A percentile compares a stretch with the other conserved stretches of the same genome.
Evolutionary conservation across 2,113 vertebrate genomes (phyloP).

Genomic region (Odontesthes bonariensis): DNA sequence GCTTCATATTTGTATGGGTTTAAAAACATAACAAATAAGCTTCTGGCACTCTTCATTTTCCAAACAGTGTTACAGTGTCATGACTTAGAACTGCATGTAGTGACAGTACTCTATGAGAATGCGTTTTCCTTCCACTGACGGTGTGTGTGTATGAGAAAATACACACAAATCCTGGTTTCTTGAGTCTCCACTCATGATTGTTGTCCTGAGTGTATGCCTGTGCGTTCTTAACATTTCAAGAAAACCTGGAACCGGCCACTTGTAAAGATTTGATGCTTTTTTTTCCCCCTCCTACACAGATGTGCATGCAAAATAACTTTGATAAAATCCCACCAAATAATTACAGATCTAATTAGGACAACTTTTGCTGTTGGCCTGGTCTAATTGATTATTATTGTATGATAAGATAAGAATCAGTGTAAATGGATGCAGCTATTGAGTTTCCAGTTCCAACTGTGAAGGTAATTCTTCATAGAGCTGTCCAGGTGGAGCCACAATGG

Average conservation of each 20-base stretch:
- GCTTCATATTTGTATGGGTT: slow-evolving; percentile 35
- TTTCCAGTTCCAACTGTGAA: slow-evolving; percentile 54
- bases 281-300: slow-evolving; percentile 10
- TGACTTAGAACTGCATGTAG: slow-evolving; percentile 63
- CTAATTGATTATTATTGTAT: slow-evolving; percentile 62
- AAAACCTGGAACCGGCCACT: slow-evolving; percentile 50
- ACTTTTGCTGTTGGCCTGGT: slow-evolving; percentile 42
- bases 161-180: slow-evolving; percentile 69
- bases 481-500: neutral
- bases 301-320: slow-evolving; percentile 54
- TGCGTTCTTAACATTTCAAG: slow-evolving; percentile 40
- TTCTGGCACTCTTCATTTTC: slow-evolving; percentile 59
- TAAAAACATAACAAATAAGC: slow-evolving; percentile 48
- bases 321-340: slow-evolving; percentile 52
- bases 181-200: slow-evolving; percentile 34
- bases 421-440: slow-evolving; percentile 52
- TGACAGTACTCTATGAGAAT: slow-evolving; percentile 41
- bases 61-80: slow-evolving; percentile 40
- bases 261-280: slow-evolving; percentile 16
- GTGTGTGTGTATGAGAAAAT: slow-evolving; percentile 52
- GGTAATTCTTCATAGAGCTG: slow-evolving; percentile 54
- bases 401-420: slow-evolving; percentile 65
- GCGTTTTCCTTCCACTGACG: slow-evolving; percentile 22
- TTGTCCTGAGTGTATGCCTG: slow-evolving; percentile 35
- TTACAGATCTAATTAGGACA: slow-evolving; percentile 60